A percentile compares a stretch with the other conserved stretches of the same genome.
phyloP scores from a whole-genome alignment of 2,797 vertebrate species.

The Acomys russatus region DNA sequence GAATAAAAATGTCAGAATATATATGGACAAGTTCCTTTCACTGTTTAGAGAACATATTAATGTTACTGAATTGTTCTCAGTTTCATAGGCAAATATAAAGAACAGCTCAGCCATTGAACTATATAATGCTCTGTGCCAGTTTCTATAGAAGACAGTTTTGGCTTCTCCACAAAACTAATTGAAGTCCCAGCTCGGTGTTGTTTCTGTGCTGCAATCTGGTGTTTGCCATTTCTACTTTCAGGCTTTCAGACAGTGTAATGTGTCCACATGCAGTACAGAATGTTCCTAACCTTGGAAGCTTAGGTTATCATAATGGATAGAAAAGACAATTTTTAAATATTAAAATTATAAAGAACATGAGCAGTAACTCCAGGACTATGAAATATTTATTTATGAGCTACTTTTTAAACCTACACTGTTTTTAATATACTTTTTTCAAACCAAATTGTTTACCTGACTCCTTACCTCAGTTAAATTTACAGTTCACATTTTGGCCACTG shows the following conservation, averaged over 20 bases:
- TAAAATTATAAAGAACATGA: background rate
- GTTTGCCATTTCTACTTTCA: too few relatives aligned
- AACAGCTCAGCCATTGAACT: background rate
- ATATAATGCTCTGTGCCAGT: accelerated
- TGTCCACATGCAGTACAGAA: accelerated
- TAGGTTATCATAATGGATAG: accelerated
- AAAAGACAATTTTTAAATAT: background rate
- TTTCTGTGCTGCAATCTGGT: background rate
- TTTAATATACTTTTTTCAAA: background rate
- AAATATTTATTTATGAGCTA: background rate
- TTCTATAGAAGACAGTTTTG: background rate
- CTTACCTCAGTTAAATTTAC: slow-evolving; percentile 41
- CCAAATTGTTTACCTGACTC: slow-evolving; percentile 9
- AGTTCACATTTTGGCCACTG: too few relatives aligned
- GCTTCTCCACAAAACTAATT: background rate
- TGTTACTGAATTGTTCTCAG: background rate
- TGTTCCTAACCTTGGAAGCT: background rate
- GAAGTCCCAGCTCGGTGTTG: accelerated
- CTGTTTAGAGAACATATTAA: background rate
- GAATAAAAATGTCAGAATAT: accelerated
- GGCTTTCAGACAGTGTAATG: background rate
- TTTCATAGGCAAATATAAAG: background rate
- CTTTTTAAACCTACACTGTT: slow-evolving; percentile 8
- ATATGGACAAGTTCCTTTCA: background rate
- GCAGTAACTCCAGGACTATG: background rate